Conservation (phyloP, 2,797 vertebrate species). For the Stomatorhinus walkeri region DNA sequence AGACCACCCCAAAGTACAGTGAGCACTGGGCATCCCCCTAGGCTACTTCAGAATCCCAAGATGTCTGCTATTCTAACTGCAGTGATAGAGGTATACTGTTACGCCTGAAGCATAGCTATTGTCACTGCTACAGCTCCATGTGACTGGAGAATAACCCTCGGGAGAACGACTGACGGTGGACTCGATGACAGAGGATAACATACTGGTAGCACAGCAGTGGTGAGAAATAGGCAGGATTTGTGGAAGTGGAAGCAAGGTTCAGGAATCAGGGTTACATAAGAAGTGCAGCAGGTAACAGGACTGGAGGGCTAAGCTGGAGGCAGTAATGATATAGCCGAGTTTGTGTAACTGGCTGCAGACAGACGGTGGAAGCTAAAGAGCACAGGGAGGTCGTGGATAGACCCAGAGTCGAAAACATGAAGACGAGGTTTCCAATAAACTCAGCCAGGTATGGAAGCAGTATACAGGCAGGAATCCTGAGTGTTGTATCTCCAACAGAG, state of each 20-base stretch:
- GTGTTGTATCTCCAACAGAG: background rate
- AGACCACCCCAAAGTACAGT: background rate
- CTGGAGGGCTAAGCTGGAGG: background rate
- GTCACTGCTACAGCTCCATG: background rate
- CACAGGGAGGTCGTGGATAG: background rate
- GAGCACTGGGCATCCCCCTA: background rate
- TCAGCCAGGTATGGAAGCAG: background rate
- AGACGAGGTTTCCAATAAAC: background rate
- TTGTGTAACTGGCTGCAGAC: background rate
- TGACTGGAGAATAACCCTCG: background rate
- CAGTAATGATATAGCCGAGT: background rate
- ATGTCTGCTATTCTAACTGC: background rate
- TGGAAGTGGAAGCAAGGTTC: background rate
- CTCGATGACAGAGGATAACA: background rate
- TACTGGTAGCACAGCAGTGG: background rate
- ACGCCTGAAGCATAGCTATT: background rate
- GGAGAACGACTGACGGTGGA: background rate
- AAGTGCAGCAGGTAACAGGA: background rate
- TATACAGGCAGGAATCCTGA: background rate
- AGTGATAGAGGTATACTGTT: background rate
- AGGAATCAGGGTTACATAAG: background rate
- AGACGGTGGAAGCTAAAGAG: background rate
- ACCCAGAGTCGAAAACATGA: background rate
- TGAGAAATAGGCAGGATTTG: background rate
- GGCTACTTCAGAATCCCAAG: background rate